Base-by-base conservation (phyloP, 2,888 invertebrate species). In the Lepidochitona cinerea region DNA sequence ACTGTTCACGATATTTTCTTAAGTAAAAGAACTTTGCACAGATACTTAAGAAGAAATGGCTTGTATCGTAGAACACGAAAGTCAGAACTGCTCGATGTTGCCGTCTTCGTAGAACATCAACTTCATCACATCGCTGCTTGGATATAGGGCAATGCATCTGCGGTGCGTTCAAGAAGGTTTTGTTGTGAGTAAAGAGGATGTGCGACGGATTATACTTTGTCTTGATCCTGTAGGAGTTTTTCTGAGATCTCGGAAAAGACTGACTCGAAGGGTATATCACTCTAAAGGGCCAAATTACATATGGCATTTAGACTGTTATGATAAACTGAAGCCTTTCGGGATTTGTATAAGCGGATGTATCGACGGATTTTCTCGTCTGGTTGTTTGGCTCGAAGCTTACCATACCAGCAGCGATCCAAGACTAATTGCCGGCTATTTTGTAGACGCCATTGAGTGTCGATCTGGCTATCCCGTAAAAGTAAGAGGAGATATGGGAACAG, bases 261-360 rank as follows among this genome's bases (percentile, higher is more conserved):
- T 41, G 9, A 9, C 9, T 9, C 41, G 41, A 18, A 41, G 41
- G 18, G 9, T 9, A 18, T 41, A 41, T 41, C 18, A 12, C 41
- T 12, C 9, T 18, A 12, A 12, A 12, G 41, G 41, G 9, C 41
- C 41, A 41, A 41, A 41, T 41, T 41, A 12, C 18, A 9, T 41
- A 41, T 41, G 41, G 41, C 41, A 41, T 41, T 12, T 41, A 9
- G 41, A 41, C 18, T 12, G 41, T 41, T 41, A 41, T 41, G 41
- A 41, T 41, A 41, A 41, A 18, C 41, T 41, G 18, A 41, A 41
- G 41, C 41, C 41, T 9, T 41, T 12, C 18, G 41, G 33, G 72
- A 72, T 37, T 73, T 78, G 18, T 72, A 79, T 70, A 75, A 74
- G 1, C 79, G 72, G 26, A 75, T 77, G 7, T 32, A 68, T 29